phyloP scores from a whole-genome alignment of 2,888 invertebrate species.

The Volucella zonaria region DNA sequence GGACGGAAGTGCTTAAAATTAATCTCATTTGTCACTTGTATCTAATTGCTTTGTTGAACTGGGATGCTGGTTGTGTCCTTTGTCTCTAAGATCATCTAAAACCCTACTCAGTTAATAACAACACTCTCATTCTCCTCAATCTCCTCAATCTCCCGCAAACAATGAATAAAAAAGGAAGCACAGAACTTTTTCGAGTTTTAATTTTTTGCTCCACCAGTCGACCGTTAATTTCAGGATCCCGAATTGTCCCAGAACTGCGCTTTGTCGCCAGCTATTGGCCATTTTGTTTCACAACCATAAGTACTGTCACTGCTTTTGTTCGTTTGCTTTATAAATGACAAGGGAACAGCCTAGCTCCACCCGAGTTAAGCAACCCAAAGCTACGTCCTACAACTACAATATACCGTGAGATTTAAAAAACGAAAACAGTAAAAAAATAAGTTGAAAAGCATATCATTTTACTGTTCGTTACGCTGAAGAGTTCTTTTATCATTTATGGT shows the following conservation, averaged over 20 bases:
- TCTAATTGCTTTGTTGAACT: slow-evolving; percentile 20
- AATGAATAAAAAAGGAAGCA: slow-evolving; percentile 9
- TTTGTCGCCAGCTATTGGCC: slow-evolving; percentile 70
- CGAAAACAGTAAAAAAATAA: slow-evolving; percentile 40
- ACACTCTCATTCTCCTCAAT: slow-evolving; percentile 10
- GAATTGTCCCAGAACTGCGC: slow-evolving; percentile 67
- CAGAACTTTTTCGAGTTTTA: slow-evolving; percentile 35
- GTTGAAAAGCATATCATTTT: slow-evolving; percentile 67
- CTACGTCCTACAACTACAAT: slow-evolving; percentile 12
- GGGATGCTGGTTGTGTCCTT: slow-evolving; percentile 31
- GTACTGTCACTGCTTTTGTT: slow-evolving; percentile 45
- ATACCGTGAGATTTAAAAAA: background rate
- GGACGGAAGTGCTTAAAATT: too few relatives aligned
- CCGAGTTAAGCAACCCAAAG: slow-evolving; percentile 29
- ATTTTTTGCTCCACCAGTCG: slow-evolving; percentile 64
- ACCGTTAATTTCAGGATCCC: slow-evolving; percentile 73
- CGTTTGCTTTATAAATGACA: slow-evolving; percentile 49
- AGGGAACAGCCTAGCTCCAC: slow-evolving; percentile 35
- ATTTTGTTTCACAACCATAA: slow-evolving; percentile 42
- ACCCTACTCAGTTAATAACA: background rate
- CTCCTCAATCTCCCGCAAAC: too few relatives aligned
- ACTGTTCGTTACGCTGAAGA: slow-evolving; percentile 64
- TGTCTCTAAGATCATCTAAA: slow-evolving; percentile 10
- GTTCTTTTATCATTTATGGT: slow-evolving; percentile 63
- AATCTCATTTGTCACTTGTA: slow-evolving; percentile 7